Evolutionary conservation across 2,888 invertebrate genomes (phyloP), one percentile per base, ranked within the genome.

Genomic region (Bhutanitis thaidina): DNA sequence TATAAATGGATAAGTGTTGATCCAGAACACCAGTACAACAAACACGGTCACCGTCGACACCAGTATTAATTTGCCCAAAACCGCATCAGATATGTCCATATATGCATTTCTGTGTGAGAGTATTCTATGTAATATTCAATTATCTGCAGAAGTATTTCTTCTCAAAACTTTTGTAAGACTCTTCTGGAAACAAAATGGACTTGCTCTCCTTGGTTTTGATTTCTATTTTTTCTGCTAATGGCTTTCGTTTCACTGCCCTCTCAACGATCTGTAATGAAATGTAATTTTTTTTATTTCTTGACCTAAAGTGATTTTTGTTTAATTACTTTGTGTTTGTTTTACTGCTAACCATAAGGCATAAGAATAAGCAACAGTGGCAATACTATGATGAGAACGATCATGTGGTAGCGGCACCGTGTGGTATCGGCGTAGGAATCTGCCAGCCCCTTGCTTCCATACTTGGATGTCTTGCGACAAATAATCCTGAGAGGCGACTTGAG

Each of bases 1-100:
- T 63, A 93, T 91, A 64, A 94, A 94, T 1, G 94, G 94, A 61
- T 93, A 88, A 39, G 92, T 91, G 52, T 93, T 91, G 13, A 94
- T 79, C 94, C 94, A 94, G 51, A 92, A 74, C 30, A 92, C 90
- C 56, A 93, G 90, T 63, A 93, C 88, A 0, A 90, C 58, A 62
- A 93, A 93, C 48, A 91, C 62, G 9, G 81, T 68, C 4, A 89
- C 71, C 3, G 91, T 91, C 3, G 85, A 61, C 54, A 90, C 81
- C 60, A 94, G 79, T 58, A 92, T 77, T 43, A 90, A 58, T 78
- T 91, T 91, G 44, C 94, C 94, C 52, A 90, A 73, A 55, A 84
- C 75, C 35, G 90, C 87, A 78, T 93, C 93, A 50, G 90, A 55
- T 53, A 82, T 77, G 74, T 91, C 91, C 92, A 92, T 92, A 72